Percentiles rank a stretch among this genome's conserved stretches.
Conservation (phyloP, 1,140 invertebrate genomes). For the Rhynchophorus ferrugineus region DNA sequence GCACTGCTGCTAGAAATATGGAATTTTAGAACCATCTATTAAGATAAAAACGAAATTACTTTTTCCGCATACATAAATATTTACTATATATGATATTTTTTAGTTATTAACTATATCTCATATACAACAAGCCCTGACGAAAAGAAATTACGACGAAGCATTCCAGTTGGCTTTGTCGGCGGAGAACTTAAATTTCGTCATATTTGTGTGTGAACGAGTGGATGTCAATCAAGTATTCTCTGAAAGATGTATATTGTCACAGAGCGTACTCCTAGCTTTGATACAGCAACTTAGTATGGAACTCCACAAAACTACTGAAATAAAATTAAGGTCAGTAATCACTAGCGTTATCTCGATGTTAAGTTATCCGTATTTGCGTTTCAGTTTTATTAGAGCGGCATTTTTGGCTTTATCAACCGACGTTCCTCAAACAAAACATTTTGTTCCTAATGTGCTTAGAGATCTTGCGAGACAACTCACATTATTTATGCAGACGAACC, state of each 20-base stretch:
- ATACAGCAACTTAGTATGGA: constrained; percentile 89
- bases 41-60: no score
- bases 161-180: constrained; percentile 84
- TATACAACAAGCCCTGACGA: constrained; percentile 62
- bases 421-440: constrained; percentile 72
- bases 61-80: no score
- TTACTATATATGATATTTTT: no score
- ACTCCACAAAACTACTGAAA: constrained; percentile 72
- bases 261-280: constrained; percentile 81
- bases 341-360: constrained; percentile 3
- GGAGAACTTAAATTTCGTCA: constrained; percentile 75
- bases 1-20: no score
- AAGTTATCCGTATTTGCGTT: constrained; percentile 27
- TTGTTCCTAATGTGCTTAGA: constrained; percentile 70
- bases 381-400: constrained; percentile 81
- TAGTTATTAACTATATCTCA: constrained; percentile 51
- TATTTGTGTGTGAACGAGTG: constrained; percentile 75
- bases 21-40: no score
- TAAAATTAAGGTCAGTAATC: constrained; percentile 68
- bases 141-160: constrained; percentile 73
- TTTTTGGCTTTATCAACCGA: constrained; percentile 71
- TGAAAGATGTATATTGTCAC: constrained; percentile 61
- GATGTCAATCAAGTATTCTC: constrained; percentile 71
- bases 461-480: constrained; percentile 68
- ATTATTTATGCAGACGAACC: constrained; percentile 59